These are phyloP conservation scores for Caracal caracal DNA, from an alignment of 2,113 vertebrate genomes.

Conservation along the genomic window DNA sequence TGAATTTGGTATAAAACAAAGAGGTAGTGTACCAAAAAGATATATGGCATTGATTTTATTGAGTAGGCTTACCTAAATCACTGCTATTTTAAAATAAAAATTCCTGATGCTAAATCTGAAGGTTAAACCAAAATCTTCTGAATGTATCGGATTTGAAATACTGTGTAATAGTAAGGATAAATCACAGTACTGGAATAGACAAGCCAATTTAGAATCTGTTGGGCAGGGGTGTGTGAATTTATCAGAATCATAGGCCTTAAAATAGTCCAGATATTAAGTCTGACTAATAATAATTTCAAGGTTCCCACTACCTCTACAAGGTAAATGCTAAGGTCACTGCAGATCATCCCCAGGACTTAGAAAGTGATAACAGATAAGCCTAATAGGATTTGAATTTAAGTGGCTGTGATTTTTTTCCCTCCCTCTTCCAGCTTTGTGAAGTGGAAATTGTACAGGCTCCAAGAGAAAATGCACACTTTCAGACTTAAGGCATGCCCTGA, in stretches of 20 bases:
- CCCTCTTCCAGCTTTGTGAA: slow-evolving; percentile 34
- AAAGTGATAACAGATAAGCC: slow-evolving; percentile 70
- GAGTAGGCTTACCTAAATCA: slow-evolving; percentile 44
- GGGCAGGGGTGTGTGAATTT: background rate
- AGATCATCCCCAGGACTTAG: slow-evolving; percentile 72
- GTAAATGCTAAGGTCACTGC: slow-evolving; percentile 60
- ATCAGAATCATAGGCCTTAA: background rate
- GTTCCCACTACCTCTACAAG: background rate
- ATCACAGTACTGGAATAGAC: background rate
- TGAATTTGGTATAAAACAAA: slow-evolving; percentile 1
- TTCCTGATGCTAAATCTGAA: slow-evolving; percentile 39
- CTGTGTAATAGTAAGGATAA: slow-evolving; percentile 24
- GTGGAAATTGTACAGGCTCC: slow-evolving; percentile 54
- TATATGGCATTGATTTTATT: slow-evolving; percentile 34
- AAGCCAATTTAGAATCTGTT: slow-evolving; percentile 5
- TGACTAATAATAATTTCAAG: slow-evolving; percentile 56
- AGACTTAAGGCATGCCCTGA: background rate
- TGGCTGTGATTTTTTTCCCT: background rate
- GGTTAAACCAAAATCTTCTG: slow-evolving; percentile 38
- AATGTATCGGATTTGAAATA: slow-evolving; percentile 35
- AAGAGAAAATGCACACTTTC: background rate
- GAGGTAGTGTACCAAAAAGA: background rate
- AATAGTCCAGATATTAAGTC: slow-evolving; percentile 26
- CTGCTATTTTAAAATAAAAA: slow-evolving; percentile 53
- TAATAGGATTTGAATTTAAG: slow-evolving; percentile 75